These are phyloP conservation scores for Diorhabda carinulata DNA, from an alignment of 1,140 invertebrate genomes.

Conservation along the genomic window DNA sequence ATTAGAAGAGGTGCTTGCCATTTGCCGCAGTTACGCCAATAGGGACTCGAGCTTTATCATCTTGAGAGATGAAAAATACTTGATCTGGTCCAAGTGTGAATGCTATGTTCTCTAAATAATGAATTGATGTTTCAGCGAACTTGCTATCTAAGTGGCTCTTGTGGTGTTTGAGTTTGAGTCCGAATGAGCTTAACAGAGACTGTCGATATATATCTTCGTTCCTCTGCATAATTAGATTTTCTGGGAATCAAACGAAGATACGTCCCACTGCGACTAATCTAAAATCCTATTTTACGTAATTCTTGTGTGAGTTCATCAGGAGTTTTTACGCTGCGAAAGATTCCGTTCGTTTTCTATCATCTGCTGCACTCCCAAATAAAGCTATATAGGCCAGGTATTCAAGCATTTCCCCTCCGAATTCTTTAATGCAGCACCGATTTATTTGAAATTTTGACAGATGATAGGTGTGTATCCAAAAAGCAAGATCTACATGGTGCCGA, in stretches of 20 bases:
- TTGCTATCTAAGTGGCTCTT: constrained; percentile 30
- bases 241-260: constrained; percentile 40
- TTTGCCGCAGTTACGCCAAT: no score
- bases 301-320: constrained; percentile 29
- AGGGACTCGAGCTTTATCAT: constrained; percentile 21
- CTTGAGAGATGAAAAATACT: constrained; percentile 38
- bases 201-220: constrained; percentile 17
- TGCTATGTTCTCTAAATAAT: constrained; percentile 26
- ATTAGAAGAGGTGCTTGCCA: no score
- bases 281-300: constrained; percentile 40
- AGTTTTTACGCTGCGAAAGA: constrained; percentile 14
- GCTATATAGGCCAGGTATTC: constrained; percentile 8
- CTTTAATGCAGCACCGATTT: no score
- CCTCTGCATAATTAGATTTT: constrained; percentile 21
- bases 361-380: constrained; percentile 41
- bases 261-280: constrained; percentile 32
- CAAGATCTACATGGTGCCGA: no score
- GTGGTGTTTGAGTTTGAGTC: constrained; percentile 31
- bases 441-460: no score
- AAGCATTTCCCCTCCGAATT: no score
- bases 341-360: constrained; percentile 35
- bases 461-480: no score
- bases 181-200: constrained; percentile 41
- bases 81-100: constrained; percentile 31
- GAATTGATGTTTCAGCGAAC: constrained; percentile 38